phyloP scores from a whole-genome alignment of 2,113 vertebrate genomes.

The Rhinoderma darwinii region DNA sequence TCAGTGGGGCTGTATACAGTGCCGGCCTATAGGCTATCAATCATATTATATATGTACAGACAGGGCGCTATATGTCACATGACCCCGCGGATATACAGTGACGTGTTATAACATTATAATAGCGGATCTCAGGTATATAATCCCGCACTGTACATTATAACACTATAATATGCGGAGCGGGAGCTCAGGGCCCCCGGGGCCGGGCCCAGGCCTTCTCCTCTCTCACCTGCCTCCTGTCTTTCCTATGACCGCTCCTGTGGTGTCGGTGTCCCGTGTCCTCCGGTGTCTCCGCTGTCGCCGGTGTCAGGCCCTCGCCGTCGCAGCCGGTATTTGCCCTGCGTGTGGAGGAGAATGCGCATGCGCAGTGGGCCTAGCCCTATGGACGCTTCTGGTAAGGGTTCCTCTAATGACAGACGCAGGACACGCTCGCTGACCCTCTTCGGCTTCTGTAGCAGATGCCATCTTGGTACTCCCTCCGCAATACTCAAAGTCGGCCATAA shows the following conservation, averaged over 20 bases:
- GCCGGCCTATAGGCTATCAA: too few species aligned
- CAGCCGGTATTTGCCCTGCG: conserved; percentile 54
- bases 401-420: conserved; percentile 39
- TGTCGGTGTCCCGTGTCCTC: neutral
- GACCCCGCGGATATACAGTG: too few species aligned
- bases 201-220: neutral
- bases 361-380: neutral
- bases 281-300: neutral
- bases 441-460: conserved; percentile 44
- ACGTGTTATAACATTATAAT: too few species aligned
- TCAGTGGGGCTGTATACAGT: too few species aligned
- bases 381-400: conserved; percentile 52
- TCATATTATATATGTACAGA: too few species aligned
- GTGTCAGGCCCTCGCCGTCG: neutral
- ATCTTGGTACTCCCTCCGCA: neutral
- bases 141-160: neutral
- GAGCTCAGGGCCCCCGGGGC: neutral
- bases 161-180: neutral
- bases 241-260: neutral
- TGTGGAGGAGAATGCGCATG: conserved; percentile 46
- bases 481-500: neutral
- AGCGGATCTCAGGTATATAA: too few species aligned
- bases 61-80: too few species aligned
- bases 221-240: neutral
- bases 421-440: conserved; percentile 10